These are phyloP conservation scores for Seladonia tumulorum DNA, from an alignment of 2,888 invertebrate species.

Conservation along the genomic window DNA sequence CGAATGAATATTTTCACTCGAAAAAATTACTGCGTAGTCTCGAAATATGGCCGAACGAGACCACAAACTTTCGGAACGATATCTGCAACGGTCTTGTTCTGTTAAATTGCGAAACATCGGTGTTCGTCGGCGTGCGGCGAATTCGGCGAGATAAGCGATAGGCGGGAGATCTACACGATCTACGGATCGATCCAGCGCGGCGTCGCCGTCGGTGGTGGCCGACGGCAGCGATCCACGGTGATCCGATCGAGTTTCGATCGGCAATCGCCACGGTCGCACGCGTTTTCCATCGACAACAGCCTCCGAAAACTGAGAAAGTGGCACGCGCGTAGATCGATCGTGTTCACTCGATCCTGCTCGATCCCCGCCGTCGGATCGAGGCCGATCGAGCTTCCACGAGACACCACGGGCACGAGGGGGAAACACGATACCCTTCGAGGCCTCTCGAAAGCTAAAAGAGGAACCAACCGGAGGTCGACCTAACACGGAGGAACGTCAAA, in stretches of 20 bases:
- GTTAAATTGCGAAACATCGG: background rate
- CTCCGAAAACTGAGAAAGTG: constrained; percentile 42
- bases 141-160: background rate
- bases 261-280: constrained; percentile 4
- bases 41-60: background rate
- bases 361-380: constrained; percentile 57
- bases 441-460: background rate
- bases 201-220: background rate
- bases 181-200: background rate
- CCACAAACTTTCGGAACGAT: background rate
- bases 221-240: background rate
- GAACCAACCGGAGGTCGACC: background rate
- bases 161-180: background rate
- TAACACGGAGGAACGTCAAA: constrained; percentile 30
- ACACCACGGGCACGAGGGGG: constrained; percentile 13
- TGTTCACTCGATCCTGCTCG: constrained; percentile 25
- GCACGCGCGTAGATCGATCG: constrained; percentile 14
- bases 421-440: constrained; percentile 47
- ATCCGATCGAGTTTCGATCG: constrained; percentile 4
- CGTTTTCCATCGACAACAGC: background rate
- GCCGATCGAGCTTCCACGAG: constrained; percentile 17
- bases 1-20: background rate
- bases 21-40: background rate
- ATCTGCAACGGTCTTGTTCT: background rate
- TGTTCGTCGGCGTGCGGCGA: background rate